A percentile compares a stretch with the other conserved stretches of the same genome.
Conservation (phyloP, 2,888 invertebrate species). For the Euplagia quadripunctaria region DNA sequence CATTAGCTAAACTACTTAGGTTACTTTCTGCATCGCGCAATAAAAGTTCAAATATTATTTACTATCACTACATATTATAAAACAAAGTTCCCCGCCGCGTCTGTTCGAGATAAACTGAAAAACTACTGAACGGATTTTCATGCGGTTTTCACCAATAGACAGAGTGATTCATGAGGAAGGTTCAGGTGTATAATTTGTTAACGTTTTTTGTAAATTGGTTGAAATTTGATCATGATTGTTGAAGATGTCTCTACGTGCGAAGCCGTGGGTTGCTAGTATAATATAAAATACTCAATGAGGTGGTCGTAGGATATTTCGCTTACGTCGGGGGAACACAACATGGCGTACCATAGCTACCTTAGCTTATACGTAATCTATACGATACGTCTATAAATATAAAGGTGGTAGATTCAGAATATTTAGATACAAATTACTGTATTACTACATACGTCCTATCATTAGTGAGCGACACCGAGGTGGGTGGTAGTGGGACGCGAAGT, state of each 20-base stretch:
- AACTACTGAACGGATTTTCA: too few relatives aligned
- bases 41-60: not conserved
- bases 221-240: too few relatives aligned
- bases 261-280: too few relatives aligned
- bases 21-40: not conserved
- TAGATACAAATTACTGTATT: not conserved
- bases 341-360: too few relatives aligned
- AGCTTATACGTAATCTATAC: not conserved
- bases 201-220: too few relatives aligned
- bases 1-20: not conserved
- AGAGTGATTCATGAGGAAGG: too few relatives aligned
- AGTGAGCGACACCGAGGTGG: not conserved
- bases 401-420: not conserved
- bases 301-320: not conserved
- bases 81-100: not conserved
- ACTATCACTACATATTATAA: not conserved
- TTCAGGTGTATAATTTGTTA: too few relatives aligned
- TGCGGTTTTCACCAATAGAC: too few relatives aligned
- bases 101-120: too few relatives aligned
- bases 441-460: not conserved
- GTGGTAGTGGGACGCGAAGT: constrained; percentile 4
- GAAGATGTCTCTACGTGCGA: too few relatives aligned
- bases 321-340: not conserved
- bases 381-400: not conserved
- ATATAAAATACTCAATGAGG: too few relatives aligned